Evolutionary conservation across 2,113 vertebrate species (phyloP).

Genomic region (Toxostoma redivivum): DNA sequence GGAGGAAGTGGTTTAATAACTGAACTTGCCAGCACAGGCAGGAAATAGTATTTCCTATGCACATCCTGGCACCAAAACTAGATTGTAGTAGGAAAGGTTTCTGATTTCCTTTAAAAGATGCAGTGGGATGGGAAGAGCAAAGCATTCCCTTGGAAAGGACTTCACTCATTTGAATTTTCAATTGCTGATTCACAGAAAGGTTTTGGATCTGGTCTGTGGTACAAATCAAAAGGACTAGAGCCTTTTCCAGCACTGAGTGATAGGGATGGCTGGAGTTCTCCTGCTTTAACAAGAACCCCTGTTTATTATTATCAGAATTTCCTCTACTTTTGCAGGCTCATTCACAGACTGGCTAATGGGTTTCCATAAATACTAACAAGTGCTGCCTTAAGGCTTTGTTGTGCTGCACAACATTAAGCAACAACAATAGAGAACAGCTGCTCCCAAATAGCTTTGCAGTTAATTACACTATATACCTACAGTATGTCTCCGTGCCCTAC

Average conservation of each 20-base stretch:
- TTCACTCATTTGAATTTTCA: neutral
- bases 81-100: constrained; percentile 16
- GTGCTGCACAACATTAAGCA: constrained; percentile 38
- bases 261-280: neutral
- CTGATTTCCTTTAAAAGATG: constrained; percentile 26
- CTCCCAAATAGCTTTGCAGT: constrained; percentile 1
- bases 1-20: constrained; percentile 63
- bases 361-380: constrained; percentile 56
- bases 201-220: neutral
- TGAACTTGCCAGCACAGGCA: constrained; percentile 40
- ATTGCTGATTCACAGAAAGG: neutral
- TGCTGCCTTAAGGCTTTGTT: constrained; percentile 47
- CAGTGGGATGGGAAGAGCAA: neutral
- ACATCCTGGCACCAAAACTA: constrained; percentile 43
- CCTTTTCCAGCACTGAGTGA: neutral
- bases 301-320: constrained; percentile 36
- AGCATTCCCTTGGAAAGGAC: neutral
- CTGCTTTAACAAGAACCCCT: neutral
- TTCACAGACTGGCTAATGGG: constrained; percentile 35
- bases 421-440: constrained; percentile 60
- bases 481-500: neutral
- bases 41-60: constrained; percentile 58
- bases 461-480: constrained; percentile 35
- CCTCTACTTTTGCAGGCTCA: constrained; percentile 25
- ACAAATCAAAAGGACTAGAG: neutral